Evolutionary conservation across 92 coral and sea anemone species (phyloP), one percentile per base, ranked within the genome.

Genomic region (Phenganax stokvisi): DNA sequence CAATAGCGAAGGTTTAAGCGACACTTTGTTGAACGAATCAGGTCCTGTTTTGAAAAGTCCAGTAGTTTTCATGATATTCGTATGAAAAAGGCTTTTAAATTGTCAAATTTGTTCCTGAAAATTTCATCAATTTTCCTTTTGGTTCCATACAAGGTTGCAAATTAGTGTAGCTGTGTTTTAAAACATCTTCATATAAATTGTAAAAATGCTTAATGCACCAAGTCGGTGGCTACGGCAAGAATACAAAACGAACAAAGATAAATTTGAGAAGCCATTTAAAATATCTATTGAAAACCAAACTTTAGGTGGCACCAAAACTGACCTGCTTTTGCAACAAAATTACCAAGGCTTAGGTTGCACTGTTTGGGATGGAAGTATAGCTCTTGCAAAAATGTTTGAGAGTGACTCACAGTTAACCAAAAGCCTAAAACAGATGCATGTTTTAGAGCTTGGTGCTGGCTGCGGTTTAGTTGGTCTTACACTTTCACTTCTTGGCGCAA

Each of bases 361-460:
- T 3, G 97, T 93, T 12, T 91, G 97, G 97, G 97, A 93, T 77
- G 97, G 97, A 9, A 93, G 97, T 79, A 89, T 93, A 12, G 93
- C 89, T 10, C 91, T 93, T 29, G 97, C 97, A 6, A 93, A 93
- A 85, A 93, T 89, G 91, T 89, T 93, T 87, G 97, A 93, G 83
- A 91, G 85, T 78, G 85, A 76, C 76, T 71, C 47, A 5, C 52
- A 70, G 12, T 91, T 88, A 71, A 88, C 92, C 15, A 27, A 55
- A 54, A 72, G 75, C 81, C 71, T 93, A 7, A 84, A 77, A 68
- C 81, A 52, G 8, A 82, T 85, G 67, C 60, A 87, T 7, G 90
- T 89, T 0, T 56, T 91, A 69, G 97, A 93, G 78, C 89, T 93
- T 15, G 97, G 97, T 7, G 97, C 97, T 27, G 97, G 97, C 9